A percentile compares a stretch with the other conserved stretches of the same genome.
phyloP scores from a whole-genome alignment of 2,113 vertebrate genomes.

The Micronycteris hirsuta region DNA sequence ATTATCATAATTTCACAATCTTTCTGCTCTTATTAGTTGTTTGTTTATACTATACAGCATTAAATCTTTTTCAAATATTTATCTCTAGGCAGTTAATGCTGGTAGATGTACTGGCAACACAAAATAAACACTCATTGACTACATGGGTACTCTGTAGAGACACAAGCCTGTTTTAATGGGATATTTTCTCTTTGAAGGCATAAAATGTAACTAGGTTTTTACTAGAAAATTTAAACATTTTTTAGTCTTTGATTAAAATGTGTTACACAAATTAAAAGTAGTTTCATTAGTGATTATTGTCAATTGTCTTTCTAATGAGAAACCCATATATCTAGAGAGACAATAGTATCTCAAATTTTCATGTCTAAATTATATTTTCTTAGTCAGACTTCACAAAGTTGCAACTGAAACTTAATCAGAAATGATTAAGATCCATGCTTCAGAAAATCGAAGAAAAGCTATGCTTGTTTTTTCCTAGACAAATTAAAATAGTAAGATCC shows the following conservation, averaged over 20 bases:
- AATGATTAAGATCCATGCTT: neutral
- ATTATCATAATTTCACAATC: neutral
- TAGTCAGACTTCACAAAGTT: neutral
- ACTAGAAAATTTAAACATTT: constrained; percentile 18
- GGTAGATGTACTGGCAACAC: neutral
- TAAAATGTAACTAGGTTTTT: neutral
- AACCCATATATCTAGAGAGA: neutral
- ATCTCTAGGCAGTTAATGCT: neutral
- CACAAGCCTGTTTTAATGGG: neutral
- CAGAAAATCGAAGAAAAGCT: neutral
- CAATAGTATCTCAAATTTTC: neutral
- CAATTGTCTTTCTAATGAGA: constrained; percentile 24
- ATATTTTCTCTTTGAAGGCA: neutral
- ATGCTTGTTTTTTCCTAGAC: neutral
- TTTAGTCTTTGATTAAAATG: constrained; percentile 10
- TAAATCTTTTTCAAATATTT: neutral
- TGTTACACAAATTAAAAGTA: neutral
- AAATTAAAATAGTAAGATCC: constrained; percentile 39
- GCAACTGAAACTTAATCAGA: neutral
- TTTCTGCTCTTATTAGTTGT: neutral
- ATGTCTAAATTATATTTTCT: neutral
- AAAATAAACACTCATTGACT: constrained; percentile 37
- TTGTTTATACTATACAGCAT: neutral
- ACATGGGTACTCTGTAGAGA: neutral
- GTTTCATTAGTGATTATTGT: constrained; percentile 7